Evolutionary conservation across 1,140 invertebrate species (phyloP), one percentile per base, ranked within the genome.

Genomic region (Aleiodes sp.): DNA sequence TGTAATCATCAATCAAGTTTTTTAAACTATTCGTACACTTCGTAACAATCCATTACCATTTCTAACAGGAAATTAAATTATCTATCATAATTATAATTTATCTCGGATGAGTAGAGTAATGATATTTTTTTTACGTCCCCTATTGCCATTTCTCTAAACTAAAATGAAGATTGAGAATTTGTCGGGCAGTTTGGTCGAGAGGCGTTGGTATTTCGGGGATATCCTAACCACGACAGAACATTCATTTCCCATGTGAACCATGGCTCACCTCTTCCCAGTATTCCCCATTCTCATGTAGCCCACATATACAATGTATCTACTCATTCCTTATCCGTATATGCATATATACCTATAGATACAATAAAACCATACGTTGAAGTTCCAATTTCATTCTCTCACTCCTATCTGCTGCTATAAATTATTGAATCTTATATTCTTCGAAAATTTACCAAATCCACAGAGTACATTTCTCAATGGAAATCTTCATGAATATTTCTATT

Each of bases 161-260:
- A 6, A 21, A 52, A 52, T 52, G 46, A 24, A 21, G 14, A 52
- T 52, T 21, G 46, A 2, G 46, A 52, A 52, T 52, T 52, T 52
- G 46, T 16, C 41, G 33, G 65, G 60, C 65, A 68, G 65, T 68
- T 68, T 62, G 52, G 66, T 52, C 26, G n/a, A 19, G 21, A n/a
- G 29, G 35, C 56, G 59, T 39, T 52, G 16, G 59, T 68, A 39
- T 35, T 59, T 52, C 24, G 43, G 52, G 74, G 76, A 76, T 82
- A 80, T 85, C 80, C 73, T 73, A 72, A 78, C 77, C 80, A 73
- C 79, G 80, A 84, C 84, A 83, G 81, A 84, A 82, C 82, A 84
- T 83, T 85, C 79, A 84, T 85, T 84, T 85, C 83, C 83, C 83
- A 81, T 82, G 83, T 85, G 84, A 83, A 84, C 82, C 81, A 84